Evolutionary conservation across 2,888 invertebrate genomes (phyloP), one percentile per base, ranked within the genome.

Genomic region (Caenorhabditis panamensis): DNA sequence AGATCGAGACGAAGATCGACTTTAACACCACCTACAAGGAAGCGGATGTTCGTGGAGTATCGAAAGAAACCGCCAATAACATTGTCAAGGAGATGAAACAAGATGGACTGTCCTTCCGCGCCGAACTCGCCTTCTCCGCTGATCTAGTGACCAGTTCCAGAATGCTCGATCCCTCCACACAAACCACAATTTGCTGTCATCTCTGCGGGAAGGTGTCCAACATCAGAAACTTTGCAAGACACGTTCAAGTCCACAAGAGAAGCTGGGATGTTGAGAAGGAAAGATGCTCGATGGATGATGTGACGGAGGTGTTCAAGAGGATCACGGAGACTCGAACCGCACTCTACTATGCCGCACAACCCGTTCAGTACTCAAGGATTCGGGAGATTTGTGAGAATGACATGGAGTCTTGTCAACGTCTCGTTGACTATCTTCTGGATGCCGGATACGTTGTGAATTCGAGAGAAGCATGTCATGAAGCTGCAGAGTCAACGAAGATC

Each of bases 301-400:
- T 58, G 36, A 37, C 58, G 6, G 58, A 31, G 13, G 36, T 58
- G 16, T 11, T 58, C 36, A 58, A 37, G 20, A 31, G 58, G 36
- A 36, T 58, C 22, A 36, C 18, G 9, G 58, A 31, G 6, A 18
- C 36, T 11, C 37, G 58, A 20, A 58, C 36, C 1, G 37, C 37
- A n/a, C 37, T 58, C 11, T 58, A 37, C n/a, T 37, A 37, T 58
- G 20, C 58, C 5, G 53, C 53, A 16, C 53, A 53, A 16, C 53
- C 53, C 26, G 13, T 53, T 16, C 11, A 26, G 6, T 4, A 26
- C 13, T 18, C 26, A 3, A 53, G 13, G 18, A 24, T 53, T 26
- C 16, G 3, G 16, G 13, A 53, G 16, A 1, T 53, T 9, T 58
- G 58, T n/a, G 36, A n/a, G 6, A 13, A 36, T 18, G 24, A 37